Base-by-base conservation (phyloP, 1,140 invertebrate genomes). In the Dolichoris vasculosae region DNA sequence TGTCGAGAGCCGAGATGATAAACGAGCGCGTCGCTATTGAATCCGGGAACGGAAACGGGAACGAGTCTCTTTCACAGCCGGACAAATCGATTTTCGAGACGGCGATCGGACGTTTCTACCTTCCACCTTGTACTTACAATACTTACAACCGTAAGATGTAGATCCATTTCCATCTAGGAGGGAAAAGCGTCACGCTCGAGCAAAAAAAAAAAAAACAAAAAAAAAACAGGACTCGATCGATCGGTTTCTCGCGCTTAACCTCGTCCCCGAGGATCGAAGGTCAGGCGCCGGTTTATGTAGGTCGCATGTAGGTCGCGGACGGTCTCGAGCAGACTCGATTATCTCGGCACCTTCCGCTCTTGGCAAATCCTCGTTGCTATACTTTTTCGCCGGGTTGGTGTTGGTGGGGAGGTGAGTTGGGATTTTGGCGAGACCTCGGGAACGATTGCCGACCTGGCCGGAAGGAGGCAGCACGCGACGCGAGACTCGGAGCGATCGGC, bases 221-320 rank as follows among this genome's bases (percentile, higher is more conserved):
- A 46, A 51, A 32, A 81, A 69, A 59, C 55, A 59, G 46, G 46
- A 30, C 7, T 9, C 48, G 51, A 82, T 82, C 59, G 30, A 35
- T 77, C 63, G 79, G 46, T 80, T 80, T 71, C n/a, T 82, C 46
- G 80, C 76, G 35, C 55, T 8, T 17, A 59, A 76, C 81, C 88
- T 86, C 76, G 86, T 85, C 82, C 81, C 82, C 73, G 82, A 86
- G 86, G 82, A 87, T 85, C 87, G 88, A 89, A 89, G 88, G 88
- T 85, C 82, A 67, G 67, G 75, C 13, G 38, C 38, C n/a, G n/a
- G 71, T 11, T 15, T 86, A 88, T 87, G 86, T 88, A 79, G 88
- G 87, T 89, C 88, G 87, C 84, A 88, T 87, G 86, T 88, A 79
- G 88, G 87, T 89, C 88, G 87, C 84, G 87, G 87, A 88, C 73